phyloP scores from a whole-genome alignment of 92 coral and sea anemone species.

The Epizoanthus rinbou region DNA sequence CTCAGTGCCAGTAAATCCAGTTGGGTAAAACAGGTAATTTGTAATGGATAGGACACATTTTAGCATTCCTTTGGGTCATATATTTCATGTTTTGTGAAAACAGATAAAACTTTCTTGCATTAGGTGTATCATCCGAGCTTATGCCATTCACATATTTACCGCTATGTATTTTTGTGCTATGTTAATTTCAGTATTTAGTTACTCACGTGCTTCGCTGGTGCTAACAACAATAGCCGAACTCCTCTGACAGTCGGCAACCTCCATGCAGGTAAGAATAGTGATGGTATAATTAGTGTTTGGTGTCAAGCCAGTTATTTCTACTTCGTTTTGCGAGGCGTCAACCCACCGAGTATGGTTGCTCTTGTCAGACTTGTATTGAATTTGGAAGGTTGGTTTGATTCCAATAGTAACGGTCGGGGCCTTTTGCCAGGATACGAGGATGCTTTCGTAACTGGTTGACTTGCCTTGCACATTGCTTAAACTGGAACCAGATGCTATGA shows the following conservation, averaged over 20 bases:
- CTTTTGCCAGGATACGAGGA: constrained; percentile 9
- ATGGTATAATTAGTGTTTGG: constrained; percentile 20
- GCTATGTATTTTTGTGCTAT: too few species aligned
- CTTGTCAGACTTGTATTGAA: not conserved
- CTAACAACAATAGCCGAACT: constrained; percentile 19
- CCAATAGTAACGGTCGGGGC: not conserved
- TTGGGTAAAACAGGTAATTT: too few species aligned
- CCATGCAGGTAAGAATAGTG: not conserved
- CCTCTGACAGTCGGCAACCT: not conserved
- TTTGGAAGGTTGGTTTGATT: not conserved
- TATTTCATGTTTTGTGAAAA: too few species aligned
- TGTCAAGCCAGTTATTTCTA: not conserved
- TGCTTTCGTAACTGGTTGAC: constrained; percentile 1
- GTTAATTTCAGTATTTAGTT: too few species aligned
- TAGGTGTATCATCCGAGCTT: too few species aligned
- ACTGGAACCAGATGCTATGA: too few species aligned
- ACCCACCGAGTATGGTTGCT: not conserved
- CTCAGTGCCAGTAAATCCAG: too few species aligned
- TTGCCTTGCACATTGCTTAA: not conserved
- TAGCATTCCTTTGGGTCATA: too few species aligned
- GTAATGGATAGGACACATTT: too few species aligned
- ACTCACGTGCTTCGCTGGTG: constrained; percentile 10
- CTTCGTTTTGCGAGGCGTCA: not conserved
- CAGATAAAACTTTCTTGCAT: too few species aligned
- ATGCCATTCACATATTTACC: too few species aligned